Conservation (phyloP, 2,797 vertebrate species). For the Schizopygopsis pylzovi region DNA sequence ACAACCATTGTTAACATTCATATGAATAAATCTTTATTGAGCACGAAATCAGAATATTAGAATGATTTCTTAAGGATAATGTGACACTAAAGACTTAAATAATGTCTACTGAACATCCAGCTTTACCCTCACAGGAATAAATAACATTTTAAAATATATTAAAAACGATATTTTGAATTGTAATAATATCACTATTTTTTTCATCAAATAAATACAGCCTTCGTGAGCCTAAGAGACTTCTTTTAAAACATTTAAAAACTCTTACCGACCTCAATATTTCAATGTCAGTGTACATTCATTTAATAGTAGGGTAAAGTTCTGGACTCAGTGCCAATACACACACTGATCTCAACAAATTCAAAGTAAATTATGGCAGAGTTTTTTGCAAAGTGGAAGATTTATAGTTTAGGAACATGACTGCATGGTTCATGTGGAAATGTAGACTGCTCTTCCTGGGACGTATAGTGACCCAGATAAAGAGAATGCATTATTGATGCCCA, state of each 20-base stretch:
- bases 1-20: neutral
- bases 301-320: neutral
- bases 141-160: neutral
- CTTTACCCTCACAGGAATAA: neutral
- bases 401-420: constrained; percentile 32
- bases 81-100: neutral
- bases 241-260: neutral
- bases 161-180: neutral
- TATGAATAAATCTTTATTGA: neutral
- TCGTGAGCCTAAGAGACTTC: neutral
- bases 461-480: constrained; percentile 50
- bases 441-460: constrained; percentile 19
- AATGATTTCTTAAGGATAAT: neutral
- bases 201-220: neutral
- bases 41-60: neutral
- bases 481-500: constrained; percentile 83
- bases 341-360: neutral
- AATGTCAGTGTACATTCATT: neutral
- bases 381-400: neutral
- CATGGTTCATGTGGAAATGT: constrained; percentile 31
- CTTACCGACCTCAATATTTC: neutral
- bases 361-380: neutral
- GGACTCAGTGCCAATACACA: neutral
- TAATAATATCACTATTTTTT: neutral
- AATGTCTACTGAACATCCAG: neutral